These are phyloP conservation scores for Equus przewalskii DNA, from an alignment of 2,113 vertebrate genomes.

Conservation along the genomic window DNA sequence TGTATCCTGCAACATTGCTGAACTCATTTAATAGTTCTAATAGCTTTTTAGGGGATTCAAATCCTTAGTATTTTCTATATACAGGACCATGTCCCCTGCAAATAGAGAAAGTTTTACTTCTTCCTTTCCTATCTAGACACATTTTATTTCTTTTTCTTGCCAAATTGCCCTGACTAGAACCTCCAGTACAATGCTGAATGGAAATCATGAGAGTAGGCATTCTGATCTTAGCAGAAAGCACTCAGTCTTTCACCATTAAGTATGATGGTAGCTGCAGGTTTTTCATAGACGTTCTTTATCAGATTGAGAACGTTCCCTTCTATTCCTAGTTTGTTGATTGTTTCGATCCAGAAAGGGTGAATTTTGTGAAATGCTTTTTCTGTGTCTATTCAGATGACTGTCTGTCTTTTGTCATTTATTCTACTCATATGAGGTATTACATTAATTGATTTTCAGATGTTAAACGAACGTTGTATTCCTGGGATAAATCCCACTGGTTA, in stretches of 20 bases:
- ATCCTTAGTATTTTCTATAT: not conserved
- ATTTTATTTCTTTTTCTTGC: not conserved
- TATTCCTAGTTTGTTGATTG: not conserved
- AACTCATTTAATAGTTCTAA: slow-evolving; percentile 4
- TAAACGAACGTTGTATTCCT: not conserved
- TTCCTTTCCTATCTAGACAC: not conserved
- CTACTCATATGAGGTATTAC: not conserved
- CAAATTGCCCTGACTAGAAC: not conserved
- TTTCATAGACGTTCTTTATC: not conserved
- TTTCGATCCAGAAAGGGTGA: not conserved
- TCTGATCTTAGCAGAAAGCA: not conserved
- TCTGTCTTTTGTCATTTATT: not conserved
- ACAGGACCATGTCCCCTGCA: not conserved
- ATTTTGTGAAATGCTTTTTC: not conserved
- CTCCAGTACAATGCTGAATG: not conserved
- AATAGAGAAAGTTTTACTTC: not conserved
- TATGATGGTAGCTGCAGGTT: not conserved
- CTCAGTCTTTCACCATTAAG: not conserved
- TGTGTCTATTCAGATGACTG: not conserved
- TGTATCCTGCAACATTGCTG: not conserved
- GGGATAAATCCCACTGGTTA: not conserved
- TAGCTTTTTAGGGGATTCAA: not conserved
- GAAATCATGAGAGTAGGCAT: not conserved
- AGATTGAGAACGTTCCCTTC: not conserved
- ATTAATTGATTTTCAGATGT: slow-evolving; percentile 14